Evolutionary conservation across 2,797 vertebrate genomes (phyloP).

Genomic region (Taeniopygia guttata): DNA sequence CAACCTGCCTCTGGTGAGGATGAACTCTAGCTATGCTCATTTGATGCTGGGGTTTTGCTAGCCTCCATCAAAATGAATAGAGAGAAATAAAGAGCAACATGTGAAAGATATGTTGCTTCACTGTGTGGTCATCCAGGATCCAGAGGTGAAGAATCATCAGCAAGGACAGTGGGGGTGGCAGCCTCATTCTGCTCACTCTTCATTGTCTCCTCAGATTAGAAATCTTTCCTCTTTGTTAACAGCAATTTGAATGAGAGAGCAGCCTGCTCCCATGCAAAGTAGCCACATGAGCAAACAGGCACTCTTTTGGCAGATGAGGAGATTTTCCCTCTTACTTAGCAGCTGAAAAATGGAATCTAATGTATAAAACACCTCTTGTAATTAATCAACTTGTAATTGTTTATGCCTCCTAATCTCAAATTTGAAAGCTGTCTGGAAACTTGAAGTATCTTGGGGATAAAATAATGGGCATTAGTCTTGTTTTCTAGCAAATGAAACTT

Average conservation of each 20-base stretch:
- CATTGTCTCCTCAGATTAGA: neutral
- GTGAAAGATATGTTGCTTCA: rapidly evolving
- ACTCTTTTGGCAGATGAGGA: neutral
- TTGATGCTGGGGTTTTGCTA: neutral
- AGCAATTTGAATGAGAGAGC: neutral
- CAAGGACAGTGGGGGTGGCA: neutral
- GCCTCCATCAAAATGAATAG: neutral
- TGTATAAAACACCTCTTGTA: neutral
- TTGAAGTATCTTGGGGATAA: neutral
- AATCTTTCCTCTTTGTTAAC: neutral
- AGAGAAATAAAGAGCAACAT: neutral
- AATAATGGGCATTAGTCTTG: constrained; percentile 5
- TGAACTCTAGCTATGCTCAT: neutral
- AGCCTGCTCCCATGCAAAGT: neutral
- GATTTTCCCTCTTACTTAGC: neutral
- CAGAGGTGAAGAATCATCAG: neutral
- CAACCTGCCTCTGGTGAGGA: neutral
- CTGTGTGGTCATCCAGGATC: neutral
- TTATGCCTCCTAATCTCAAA: constrained; percentile 13
- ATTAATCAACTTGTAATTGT: constrained; percentile 21
- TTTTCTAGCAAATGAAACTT: constrained; percentile 4
- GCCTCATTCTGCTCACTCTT: neutral
- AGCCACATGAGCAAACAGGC: neutral
- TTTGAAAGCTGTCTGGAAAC: constrained; percentile 23
- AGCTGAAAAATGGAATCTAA: neutral